Evolutionary conservation across 2,888 invertebrate species (phyloP).

Genomic region (Drosophila leonis): DNA sequence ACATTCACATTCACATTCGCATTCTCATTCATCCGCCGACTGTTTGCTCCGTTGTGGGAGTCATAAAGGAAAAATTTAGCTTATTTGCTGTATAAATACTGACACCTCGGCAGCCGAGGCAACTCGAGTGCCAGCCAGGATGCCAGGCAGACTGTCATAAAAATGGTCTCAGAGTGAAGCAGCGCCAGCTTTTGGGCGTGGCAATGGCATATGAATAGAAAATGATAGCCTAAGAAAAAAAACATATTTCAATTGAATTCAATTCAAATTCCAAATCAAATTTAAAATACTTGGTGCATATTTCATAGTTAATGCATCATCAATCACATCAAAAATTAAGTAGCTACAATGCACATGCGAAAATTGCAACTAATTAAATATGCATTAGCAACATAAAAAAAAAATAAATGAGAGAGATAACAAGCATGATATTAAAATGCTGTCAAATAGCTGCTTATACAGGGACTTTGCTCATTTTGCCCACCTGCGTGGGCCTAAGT

Average conservation of each 20-base stretch:
- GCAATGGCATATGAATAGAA: conserved; percentile 32
- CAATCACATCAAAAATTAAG: conserved; percentile 52
- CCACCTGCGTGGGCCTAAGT: conserved; percentile 59
- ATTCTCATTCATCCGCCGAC: conserved; percentile 50
- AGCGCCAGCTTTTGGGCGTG: conserved; percentile 43
- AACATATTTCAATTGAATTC: not conserved
- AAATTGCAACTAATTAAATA: conserved; percentile 72
- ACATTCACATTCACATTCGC: conserved; percentile 44
- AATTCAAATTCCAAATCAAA: not conserved
- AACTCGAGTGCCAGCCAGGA: conserved; percentile 30
- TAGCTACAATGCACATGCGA: not conserved
- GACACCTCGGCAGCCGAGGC: conserved; percentile 63
- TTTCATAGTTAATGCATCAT: conserved; percentile 46
- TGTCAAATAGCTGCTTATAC: conserved; percentile 27
- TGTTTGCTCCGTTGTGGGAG: conserved; percentile 59
- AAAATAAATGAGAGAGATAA: conserved; percentile 8
- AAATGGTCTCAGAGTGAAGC: conserved; percentile 43
- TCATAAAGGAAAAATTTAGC: conserved; percentile 75
- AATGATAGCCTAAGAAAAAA: conserved; percentile 2
- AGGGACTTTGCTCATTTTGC: conserved; percentile 36
- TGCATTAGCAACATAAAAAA: conserved; percentile 44
- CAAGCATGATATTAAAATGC: conserved; percentile 26
- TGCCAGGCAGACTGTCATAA: conserved; percentile 50
- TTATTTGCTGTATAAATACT: conserved; percentile 78
- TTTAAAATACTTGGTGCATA: conserved; percentile 16